Evolutionary conservation across 2,797 vertebrate genomes (phyloP).

Genomic region (Furcifer pardalis): DNA sequence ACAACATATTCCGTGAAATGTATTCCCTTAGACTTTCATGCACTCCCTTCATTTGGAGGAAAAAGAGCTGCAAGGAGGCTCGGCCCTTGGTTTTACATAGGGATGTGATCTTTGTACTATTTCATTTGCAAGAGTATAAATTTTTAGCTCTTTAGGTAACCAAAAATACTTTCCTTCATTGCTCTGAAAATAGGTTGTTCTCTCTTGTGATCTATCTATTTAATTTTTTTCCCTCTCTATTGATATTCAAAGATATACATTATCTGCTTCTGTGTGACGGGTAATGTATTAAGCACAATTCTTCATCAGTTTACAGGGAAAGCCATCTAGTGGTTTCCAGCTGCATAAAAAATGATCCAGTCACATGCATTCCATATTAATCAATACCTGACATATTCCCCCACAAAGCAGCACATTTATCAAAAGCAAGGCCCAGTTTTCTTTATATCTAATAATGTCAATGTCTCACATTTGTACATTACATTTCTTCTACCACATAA

Average conservation of each 20-base stretch:
- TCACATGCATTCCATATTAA: neutral
- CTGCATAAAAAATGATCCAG: slow-evolving; percentile 25
- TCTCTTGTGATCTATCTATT: neutral
- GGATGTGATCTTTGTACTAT: neutral
- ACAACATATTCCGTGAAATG: neutral
- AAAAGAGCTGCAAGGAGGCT: neutral
- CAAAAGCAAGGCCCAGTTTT: neutral
- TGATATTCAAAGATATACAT: slow-evolving; percentile 4
- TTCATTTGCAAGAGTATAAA: neutral
- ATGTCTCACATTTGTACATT: slow-evolving; percentile 6
- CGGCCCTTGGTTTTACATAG: neutral
- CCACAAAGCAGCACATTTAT: neutral
- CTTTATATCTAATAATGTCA: slow-evolving; percentile 23
- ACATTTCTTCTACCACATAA: neutral
- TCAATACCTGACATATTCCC: slow-evolving; percentile 1
- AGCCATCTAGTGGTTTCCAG: slow-evolving; percentile 33
- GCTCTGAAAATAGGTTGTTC: neutral
- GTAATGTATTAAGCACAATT: slow-evolving; percentile 19
- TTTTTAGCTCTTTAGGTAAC: neutral
- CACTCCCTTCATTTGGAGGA: neutral
- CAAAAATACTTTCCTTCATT: neutral
- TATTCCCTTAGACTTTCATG: neutral
- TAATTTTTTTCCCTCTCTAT: slow-evolving; percentile 4
- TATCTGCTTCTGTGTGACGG: neutral
- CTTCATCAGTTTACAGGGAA: slow-evolving; percentile 15